These are phyloP conservation scores for Crambe crambe DNA, from an alignment of 37 sponge, comb jelly and placozoan genomes.

Conservation along the genomic window DNA sequence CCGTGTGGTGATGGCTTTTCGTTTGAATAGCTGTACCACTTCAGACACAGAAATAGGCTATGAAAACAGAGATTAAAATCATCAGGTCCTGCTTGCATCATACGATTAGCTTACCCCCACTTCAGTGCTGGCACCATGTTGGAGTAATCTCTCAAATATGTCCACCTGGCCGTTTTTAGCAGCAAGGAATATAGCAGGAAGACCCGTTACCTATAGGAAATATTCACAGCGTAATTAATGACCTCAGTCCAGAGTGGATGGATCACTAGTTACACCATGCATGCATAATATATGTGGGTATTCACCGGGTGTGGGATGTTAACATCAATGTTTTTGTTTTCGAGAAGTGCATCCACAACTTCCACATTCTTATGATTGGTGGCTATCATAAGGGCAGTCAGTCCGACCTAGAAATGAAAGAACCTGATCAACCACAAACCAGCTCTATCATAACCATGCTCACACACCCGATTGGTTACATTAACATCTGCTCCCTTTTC, in stretches of 20 bases:
- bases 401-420: neutral
- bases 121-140: slow-evolving; percentile 17
- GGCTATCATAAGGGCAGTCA: slow-evolving; percentile 28
- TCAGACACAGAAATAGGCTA: neutral
- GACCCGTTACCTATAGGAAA: slow-evolving; percentile 3
- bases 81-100: neutral
- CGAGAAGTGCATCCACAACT: slow-evolving; percentile 6
- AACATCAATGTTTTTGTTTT: slow-evolving; percentile 11
- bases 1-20: neutral
- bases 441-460: neutral
- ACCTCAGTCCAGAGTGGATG: neutral
- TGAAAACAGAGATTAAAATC: neutral
- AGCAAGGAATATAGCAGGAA: slow-evolving; percentile 17
- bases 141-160: slow-evolving; percentile 3
- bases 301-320: slow-evolving; percentile 7
- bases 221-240: neutral
- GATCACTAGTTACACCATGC: neutral
- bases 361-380: neutral
- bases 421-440: neutral
- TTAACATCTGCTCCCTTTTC: neutral
- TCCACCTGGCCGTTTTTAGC: slow-evolving; percentile 14
- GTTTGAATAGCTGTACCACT: slow-evolving; percentile 18
- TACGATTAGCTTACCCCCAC: slow-evolving; percentile 5
- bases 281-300: neutral
- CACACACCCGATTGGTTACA: no score